A percentile compares a stretch with the other conserved stretches of the same genome.
phyloP scores from a whole-genome alignment of 2,113 vertebrate species.

The Pitta sordida region DNA sequence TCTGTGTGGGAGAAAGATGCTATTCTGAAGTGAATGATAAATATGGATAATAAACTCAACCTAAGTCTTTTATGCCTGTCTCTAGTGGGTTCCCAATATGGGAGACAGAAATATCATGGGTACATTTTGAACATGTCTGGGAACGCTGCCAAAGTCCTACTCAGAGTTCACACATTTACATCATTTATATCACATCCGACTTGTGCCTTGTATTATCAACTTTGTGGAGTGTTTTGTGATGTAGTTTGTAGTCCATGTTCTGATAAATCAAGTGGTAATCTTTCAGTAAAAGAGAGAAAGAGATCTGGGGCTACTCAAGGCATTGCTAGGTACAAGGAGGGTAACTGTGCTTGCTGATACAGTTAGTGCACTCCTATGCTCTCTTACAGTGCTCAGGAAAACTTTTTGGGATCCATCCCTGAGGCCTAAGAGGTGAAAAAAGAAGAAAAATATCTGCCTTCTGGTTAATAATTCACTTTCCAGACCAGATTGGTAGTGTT shows the following conservation, averaged over 20 bases:
- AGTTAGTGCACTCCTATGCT: not conserved
- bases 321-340: not conserved
- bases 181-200: constrained; percentile 57
- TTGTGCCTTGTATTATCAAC: constrained; percentile 58
- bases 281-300: not conserved
- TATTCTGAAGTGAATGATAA: constrained; percentile 61
- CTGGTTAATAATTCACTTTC: not conserved
- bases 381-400: not conserved
- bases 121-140: constrained; percentile 58
- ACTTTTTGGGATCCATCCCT: not conserved
- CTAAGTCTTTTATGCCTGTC: constrained; percentile 45
- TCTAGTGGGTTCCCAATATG: constrained; percentile 46
- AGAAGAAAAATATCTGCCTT: not conserved
- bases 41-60: constrained; percentile 52
- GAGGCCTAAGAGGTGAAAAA: not conserved
- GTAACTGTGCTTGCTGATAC: not conserved
- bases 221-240: constrained; percentile 41
- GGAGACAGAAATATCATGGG: constrained; percentile 61
- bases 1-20: constrained; percentile 40
- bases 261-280: constrained; percentile 12
- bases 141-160: constrained; percentile 57
- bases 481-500: not conserved
- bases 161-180: constrained; percentile 62
- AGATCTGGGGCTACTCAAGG: not conserved
- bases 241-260: constrained; percentile 8